Evolutionary conservation across 1,140 invertebrate species (phyloP), one percentile per base, ranked within the genome.

Genomic region (Helicoverpa zea): DNA sequence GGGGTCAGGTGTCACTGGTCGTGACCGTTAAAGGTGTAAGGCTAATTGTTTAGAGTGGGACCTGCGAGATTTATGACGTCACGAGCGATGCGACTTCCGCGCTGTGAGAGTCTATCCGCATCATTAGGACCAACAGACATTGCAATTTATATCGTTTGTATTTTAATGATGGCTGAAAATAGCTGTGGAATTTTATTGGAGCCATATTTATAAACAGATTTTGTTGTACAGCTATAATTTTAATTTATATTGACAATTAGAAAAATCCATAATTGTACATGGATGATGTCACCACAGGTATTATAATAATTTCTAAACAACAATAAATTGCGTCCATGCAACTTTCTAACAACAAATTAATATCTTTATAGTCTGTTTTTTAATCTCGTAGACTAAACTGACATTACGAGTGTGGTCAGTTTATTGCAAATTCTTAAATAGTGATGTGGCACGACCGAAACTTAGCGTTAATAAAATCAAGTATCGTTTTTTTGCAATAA

Each of bases 41-140:
- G 84, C 85, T 89, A 89, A 89, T 89, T 89, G 86, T 89, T 89
- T 85, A 47, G 82, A 84, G 80, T 74, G 52, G 79, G 78, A 76
- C 79, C 73, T 43, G 43, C 79, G 81, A 83, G 81, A 88, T 89
- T 89, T 89, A 89, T 86, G 82, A 87, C 86, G 84, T 84, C 84
- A 89, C 84, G 85, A 78, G 76, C 81, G 59, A 68, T 80, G 54
- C 14, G 23, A 79, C 74, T 76, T 81, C 73, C 80, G 54, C 52
- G 70, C 74, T 68, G 13, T 49, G 72, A 52, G 52, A 49, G 61
- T 78, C 54, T 79, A 47, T 70, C 76, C 29, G 29, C 64, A 59
- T 79, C 76, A 79, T 79, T 79, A 79, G 76, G 14, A 59, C 9
- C 30, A 49, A 14, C 18, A 68, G 49, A 35, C 23, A 13, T 54